These are phyloP conservation scores for Drosophila ficusphila DNA, from an alignment of 1,140 invertebrate species.

Conservation along the genomic window DNA sequence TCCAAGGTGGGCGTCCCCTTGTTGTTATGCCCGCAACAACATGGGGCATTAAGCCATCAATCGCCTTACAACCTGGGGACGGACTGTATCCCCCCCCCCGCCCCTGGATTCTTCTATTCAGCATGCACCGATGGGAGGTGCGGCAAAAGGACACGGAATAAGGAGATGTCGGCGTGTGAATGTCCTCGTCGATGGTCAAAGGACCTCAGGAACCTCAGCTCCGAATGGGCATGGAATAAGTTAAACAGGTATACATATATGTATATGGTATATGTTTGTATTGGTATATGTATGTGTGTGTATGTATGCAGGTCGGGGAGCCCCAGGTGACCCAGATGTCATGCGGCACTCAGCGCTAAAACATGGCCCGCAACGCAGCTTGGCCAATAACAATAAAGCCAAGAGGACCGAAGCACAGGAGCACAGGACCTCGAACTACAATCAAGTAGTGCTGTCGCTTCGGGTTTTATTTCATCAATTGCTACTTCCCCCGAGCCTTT, in stretches of 20 bases:
- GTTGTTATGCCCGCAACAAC: background rate
- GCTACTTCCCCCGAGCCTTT: background rate
- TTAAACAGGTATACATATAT: conserved; percentile 38
- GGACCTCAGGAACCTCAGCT: conserved; percentile 8
- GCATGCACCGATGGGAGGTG: background rate
- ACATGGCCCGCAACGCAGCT: conserved; percentile 56
- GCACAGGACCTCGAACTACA: conserved; percentile 5
- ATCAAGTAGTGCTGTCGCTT: conserved; percentile 31
- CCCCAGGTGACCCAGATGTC: conserved; percentile 78
- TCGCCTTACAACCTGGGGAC: conserved; percentile 26
- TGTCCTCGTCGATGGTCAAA: conserved; percentile 37
- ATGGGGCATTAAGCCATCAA: conserved; percentile 35
- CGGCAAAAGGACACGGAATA: background rate
- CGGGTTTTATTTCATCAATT: conserved; percentile 13
- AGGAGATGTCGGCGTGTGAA: conserved; percentile 12
- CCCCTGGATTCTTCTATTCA: too few species aligned
- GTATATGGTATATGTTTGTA: too few species aligned
- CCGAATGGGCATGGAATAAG: conserved; percentile 35
- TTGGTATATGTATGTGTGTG: too few species aligned
- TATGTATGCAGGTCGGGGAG: conserved; percentile 5
- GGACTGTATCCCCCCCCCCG: conserved; percentile 20
- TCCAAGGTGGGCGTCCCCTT: conserved; percentile 2
- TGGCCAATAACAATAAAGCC: conserved; percentile 78
- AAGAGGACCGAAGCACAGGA: conserved; percentile 20
- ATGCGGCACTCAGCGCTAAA: conserved; percentile 68